These are phyloP conservation scores for Leucoraja erinaceus DNA, from an alignment of 2,113 vertebrate species.

Conservation along the genomic window DNA sequence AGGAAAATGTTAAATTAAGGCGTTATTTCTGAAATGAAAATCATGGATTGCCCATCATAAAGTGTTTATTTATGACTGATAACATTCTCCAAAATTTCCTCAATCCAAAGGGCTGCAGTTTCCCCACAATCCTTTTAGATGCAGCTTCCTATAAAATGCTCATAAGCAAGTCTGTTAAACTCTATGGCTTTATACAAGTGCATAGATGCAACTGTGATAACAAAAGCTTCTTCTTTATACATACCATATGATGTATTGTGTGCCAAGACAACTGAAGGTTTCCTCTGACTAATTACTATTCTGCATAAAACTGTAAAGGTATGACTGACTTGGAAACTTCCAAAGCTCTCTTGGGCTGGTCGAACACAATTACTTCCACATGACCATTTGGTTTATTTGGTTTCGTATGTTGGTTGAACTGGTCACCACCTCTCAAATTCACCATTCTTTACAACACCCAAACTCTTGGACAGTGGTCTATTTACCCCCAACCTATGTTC, in stretches of 20 bases:
- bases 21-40: constrained; percentile 52
- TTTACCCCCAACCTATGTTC: constrained; percentile 44
- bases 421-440: constrained; percentile 9
- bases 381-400: constrained; percentile 11
- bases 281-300: constrained; percentile 26
- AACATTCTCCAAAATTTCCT: constrained; percentile 47
- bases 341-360: constrained; percentile 61
- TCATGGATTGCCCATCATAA: constrained; percentile 50
- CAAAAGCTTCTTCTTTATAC: constrained; percentile 42
- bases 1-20: constrained; percentile 67
- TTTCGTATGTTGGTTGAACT: constrained; percentile 1
- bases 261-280: constrained; percentile 31
- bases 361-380: constrained; percentile 60
- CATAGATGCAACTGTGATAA: constrained; percentile 60
- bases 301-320: constrained; percentile 27
- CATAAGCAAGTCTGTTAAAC: constrained; percentile 48
- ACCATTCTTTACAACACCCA: constrained; percentile 45
- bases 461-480: constrained; percentile 50
- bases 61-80: constrained; percentile 48
- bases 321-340: constrained; percentile 41
- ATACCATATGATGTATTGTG: constrained; percentile 34
- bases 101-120: constrained; percentile 49
- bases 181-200: constrained; percentile 64
- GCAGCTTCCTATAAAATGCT: constrained; percentile 52
- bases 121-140: constrained; percentile 46